Evolutionary conservation across 1,140 invertebrate genomes (phyloP).

Genomic region (Eciton burchellii): DNA sequence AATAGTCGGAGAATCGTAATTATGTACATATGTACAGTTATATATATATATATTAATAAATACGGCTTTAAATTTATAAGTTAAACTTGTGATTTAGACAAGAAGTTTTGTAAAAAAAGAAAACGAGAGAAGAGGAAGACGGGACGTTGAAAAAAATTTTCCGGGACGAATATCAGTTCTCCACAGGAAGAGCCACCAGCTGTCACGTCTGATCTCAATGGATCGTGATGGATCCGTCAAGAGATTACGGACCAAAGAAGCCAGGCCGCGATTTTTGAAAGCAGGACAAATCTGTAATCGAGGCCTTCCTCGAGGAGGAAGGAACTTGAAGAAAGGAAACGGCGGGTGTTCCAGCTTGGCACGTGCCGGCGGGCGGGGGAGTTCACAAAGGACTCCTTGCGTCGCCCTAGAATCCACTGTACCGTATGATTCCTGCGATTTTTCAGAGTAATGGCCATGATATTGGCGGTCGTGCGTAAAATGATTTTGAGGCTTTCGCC

Average conservation of each 20-base stretch:
- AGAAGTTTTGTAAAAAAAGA: neutral
- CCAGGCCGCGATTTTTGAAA: slow-evolving; percentile 17
- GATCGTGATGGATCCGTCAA: slow-evolving; percentile 66
- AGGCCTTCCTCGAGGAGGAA: slow-evolving; percentile 17
- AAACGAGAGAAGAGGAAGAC: neutral
- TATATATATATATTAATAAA: no score
- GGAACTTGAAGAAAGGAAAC: neutral
- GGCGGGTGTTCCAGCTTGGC: slow-evolving; percentile 36
- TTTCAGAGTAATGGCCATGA: slow-evolving; percentile 68
- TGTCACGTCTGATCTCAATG: slow-evolving; percentile 55
- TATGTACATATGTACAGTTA: no score
- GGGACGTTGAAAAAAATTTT: neutral
- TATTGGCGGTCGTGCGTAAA: slow-evolving; percentile 55
- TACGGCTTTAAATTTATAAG: no score
- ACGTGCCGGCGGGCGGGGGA: slow-evolving; percentile 67
- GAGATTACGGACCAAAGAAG: slow-evolving; percentile 45
- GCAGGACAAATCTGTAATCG: slow-evolving; percentile 69
- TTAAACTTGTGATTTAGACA: no score
- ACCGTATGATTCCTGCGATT: slow-evolving; percentile 13
- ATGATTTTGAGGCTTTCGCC: neutral
- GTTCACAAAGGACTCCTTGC: slow-evolving; percentile 58
- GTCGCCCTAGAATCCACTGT: slow-evolving; percentile 11
- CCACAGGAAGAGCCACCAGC: slow-evolving; percentile 57
- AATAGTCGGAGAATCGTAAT: no score
- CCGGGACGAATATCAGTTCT: slow-evolving; percentile 63